phyloP scores from a whole-genome alignment of 2,888 invertebrate species.

The Apoderus coryli region DNA sequence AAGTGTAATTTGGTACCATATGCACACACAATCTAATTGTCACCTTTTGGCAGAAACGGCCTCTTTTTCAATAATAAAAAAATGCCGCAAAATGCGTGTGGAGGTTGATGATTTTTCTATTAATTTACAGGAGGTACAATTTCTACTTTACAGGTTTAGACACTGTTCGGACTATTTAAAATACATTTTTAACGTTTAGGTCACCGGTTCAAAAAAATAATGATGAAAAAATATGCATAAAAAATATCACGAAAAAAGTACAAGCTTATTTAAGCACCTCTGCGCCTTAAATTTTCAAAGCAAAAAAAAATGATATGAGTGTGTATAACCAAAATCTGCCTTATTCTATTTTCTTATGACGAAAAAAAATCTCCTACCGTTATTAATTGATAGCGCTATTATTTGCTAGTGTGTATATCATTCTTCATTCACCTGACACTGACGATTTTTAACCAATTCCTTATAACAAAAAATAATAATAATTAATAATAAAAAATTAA shows the following conservation, averaged over 20 bases:
- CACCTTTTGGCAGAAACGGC: conserved; percentile 23
- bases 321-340: conserved; percentile 54
- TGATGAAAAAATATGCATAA: conserved; percentile 28
- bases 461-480: too few relatives aligned
- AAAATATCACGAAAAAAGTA: conserved; percentile 51
- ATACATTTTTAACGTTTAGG: conserved; percentile 35
- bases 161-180: conserved; percentile 36
- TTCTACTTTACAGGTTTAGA: conserved; percentile 30
- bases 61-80: conserved; percentile 9
- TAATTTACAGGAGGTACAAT: conserved; percentile 31
- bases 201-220: conserved; percentile 37
- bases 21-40: conserved; percentile 34
- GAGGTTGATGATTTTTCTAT: conserved; percentile 26
- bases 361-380: conserved; percentile 40
- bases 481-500: conserved; percentile 17
- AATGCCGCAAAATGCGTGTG: conserved; percentile 24
- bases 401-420: conserved; percentile 36
- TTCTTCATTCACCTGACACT: conserved; percentile 34
- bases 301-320: conserved; percentile 36
- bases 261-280: conserved; percentile 60
- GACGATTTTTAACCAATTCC: conserved; percentile 35
- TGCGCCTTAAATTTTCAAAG: conserved; percentile 52
- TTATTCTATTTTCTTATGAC: conserved; percentile 51
- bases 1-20: too few relatives aligned
- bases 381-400: conserved; percentile 36